phyloP scores from a whole-genome alignment of 2,797 vertebrate species.

The Salarias fasciatus region DNA sequence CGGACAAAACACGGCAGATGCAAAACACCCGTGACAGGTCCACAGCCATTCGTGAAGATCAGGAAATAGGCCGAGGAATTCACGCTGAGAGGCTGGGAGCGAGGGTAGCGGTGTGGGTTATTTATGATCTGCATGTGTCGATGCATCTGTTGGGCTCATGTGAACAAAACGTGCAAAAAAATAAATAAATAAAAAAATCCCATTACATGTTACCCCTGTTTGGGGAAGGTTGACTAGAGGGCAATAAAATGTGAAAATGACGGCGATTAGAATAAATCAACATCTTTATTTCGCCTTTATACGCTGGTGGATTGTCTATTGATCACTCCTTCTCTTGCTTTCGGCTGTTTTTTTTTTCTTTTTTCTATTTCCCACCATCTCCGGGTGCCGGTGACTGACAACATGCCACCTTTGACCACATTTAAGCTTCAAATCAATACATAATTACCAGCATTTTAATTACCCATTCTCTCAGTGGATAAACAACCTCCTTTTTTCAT shows the following conservation, averaged over 20 bases:
- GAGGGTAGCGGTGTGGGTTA: neutral
- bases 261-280: conserved; percentile 18
- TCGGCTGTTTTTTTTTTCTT: neutral
- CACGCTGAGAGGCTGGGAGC: neutral
- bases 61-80: conserved; percentile 23
- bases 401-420: conserved; percentile 57
- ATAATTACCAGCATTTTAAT: conserved; percentile 77
- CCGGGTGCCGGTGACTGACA: conserved; percentile 10
- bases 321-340: neutral
- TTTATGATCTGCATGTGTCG: neutral
- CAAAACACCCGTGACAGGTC: conserved; percentile 14
- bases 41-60: neutral
- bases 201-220: no score
- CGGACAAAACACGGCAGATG: neutral
- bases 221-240: neutral
- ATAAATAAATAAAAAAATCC: conserved; percentile 7
- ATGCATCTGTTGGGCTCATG: no score
- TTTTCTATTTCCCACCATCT: neutral
- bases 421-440: conserved; percentile 72
- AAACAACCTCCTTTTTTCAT: conserved; percentile 35
- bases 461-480: conserved; percentile 60
- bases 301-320: conserved; percentile 1
- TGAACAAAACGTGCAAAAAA: neutral
- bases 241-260: conserved; percentile 6
- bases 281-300: neutral